A percentile compares a stretch with the other conserved stretches of the same genome.
Conservation (phyloP, 2,113 vertebrate species). For the Stomatorhinus ivindoensis region DNA sequence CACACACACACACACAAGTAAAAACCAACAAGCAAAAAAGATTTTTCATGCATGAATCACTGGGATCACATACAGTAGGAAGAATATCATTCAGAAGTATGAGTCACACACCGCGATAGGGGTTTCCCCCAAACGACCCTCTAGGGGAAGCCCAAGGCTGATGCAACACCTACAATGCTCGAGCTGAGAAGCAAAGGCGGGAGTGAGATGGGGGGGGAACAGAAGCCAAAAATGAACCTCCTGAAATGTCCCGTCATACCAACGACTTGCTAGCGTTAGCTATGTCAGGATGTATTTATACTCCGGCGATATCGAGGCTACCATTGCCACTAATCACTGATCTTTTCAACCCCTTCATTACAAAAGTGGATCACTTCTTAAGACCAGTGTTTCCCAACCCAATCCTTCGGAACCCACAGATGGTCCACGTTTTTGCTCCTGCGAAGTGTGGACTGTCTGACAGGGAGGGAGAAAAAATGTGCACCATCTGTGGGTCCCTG, state of each 20-base stretch:
- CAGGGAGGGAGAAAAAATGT: neutral
- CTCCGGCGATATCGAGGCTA: neutral
- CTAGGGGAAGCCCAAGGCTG: neutral
- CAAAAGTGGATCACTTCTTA: neutral
- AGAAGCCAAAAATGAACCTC: neutral
- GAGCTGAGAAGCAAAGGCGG: neutral
- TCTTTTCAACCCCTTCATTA: neutral
- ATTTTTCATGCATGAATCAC: constrained; percentile 6
- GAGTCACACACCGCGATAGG: neutral
- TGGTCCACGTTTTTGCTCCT: neutral
- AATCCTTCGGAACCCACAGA: neutral
- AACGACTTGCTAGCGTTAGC: neutral
- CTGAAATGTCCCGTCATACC: neutral
- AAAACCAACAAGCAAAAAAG: neutral
- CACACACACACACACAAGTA: neutral
- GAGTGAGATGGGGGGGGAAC: neutral
- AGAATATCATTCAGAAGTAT: neutral
- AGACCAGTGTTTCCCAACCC: neutral
- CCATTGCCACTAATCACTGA: neutral
- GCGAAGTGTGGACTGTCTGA: neutral
- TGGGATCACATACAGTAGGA: neutral
- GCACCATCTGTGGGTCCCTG: neutral
- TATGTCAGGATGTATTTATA: neutral
- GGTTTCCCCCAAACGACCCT: neutral
- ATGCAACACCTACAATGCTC: neutral